These are phyloP conservation scores for Poicephalus gulielmi DNA, from an alignment of 2,113 vertebrate genomes.

Conservation along the genomic window DNA sequence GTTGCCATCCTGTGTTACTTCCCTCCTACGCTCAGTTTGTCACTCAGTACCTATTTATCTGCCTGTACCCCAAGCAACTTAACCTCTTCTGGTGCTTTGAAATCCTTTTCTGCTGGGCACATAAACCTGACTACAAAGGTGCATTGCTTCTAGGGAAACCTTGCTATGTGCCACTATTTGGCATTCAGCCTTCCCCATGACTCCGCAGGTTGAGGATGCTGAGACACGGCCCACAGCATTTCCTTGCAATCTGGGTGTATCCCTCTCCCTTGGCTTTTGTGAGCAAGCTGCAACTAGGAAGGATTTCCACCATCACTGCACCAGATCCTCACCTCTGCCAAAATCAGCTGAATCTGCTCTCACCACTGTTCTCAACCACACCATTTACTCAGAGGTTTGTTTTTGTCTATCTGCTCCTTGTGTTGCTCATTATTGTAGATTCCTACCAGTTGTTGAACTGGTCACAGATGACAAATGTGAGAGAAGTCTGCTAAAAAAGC, in stretches of 20 bases:
- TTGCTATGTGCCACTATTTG: fast-evolving
- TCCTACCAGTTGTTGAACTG: not conserved
- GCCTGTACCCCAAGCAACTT: not conserved
- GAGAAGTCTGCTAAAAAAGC: not conserved
- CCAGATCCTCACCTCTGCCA: not conserved
- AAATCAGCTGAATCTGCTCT: not conserved
- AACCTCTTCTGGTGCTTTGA: not conserved
- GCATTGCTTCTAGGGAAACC: not conserved
- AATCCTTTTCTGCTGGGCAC: not conserved
- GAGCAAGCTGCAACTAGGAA: not conserved
- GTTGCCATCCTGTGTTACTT: not conserved
- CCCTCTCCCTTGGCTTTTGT: not conserved
- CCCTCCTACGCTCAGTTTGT: not conserved
- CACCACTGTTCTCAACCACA: not conserved
- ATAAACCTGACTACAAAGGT: not conserved
- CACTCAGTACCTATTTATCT: not conserved
- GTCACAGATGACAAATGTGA: not conserved
- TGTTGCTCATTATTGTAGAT: not conserved
- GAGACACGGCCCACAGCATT: fast-evolving
- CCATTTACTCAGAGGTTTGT: not conserved
- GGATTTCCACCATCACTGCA: fast-evolving
- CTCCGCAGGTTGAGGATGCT: fast-evolving
- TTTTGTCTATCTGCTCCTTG: not conserved
- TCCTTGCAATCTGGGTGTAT: not conserved
- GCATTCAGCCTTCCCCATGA: not conserved